Base-by-base conservation (phyloP, 2,888 invertebrate species). In the Hirtodrosophila duncani region DNA sequence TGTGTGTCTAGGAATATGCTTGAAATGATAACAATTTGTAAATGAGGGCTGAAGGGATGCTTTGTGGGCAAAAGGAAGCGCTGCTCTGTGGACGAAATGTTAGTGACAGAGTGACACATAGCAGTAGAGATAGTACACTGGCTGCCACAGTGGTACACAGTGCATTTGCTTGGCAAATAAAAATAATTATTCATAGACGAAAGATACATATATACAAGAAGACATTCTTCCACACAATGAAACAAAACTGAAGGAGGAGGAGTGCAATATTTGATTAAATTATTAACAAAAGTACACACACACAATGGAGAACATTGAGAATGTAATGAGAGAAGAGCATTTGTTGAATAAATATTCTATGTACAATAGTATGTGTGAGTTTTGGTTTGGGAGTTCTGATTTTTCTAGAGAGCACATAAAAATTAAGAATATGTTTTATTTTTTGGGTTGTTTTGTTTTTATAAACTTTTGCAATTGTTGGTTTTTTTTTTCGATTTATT, bases 101-200 rank as follows among this genome's bases (percentile, higher is more conserved):
- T 71, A 71, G 78, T 77, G 33, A 74, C 56, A 71, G 42, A 52
- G 51, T 51, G n/a, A 30, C 10, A n/a, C n/a, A n/a, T n/a, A n/a
- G n/a, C n/a, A n/a, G n/a, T n/a, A n/a, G n/a, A n/a, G n/a, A n/a
- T n/a, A n/a, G n/a, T n/a, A n/a, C n/a, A n/a, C n/a, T n/a, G n/a
- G n/a, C n/a, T 17, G 7, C 3, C 27, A 46, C 21, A 45, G 17
- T 30, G 30, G 23, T 17, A 7, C n/a, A 24, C 1, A 27, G 10
- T 5, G 8, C 4, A 13, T 3, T 3, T 21, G 21, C 13, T 11
- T 23, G 6, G 7, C n/a, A 4, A 3, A 7, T 18, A 24, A 24
- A 17, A 10, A 26, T 31, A 11, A 11, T 37, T 11, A 1, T 16
- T 17, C 17, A 2, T 13, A 20, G n/a, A 4, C n/a, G 13, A 10